A percentile compares a stretch with the other conserved stretches of the same genome.
phyloP scores from a whole-genome alignment of 2,113 vertebrate genomes.

The Austrofundulus limnaeus region DNA sequence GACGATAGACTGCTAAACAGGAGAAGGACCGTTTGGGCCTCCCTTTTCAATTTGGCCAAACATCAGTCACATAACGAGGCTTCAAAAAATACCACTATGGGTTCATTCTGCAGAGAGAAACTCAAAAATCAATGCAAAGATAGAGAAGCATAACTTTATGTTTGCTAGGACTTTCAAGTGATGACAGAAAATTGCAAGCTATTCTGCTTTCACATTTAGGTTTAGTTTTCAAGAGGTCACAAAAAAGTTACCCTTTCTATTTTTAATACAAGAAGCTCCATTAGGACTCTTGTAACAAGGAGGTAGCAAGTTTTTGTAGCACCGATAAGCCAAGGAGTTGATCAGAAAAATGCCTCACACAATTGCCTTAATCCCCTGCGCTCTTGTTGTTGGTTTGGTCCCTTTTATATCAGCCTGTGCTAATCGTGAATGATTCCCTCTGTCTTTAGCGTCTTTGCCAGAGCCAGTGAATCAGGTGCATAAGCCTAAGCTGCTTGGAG shows the following conservation, averaged over 20 bases:
- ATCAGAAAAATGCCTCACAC: conserved; percentile 74
- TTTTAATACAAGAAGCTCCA: not conserved
- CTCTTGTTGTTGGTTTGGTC: conserved; percentile 57
- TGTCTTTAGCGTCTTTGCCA: conserved; percentile 70
- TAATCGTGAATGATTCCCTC: conserved; percentile 74
- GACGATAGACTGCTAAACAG: conserved; percentile 64
- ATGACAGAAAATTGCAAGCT: conserved; percentile 3
- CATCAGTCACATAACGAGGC: conserved; percentile 62
- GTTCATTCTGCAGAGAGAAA: conserved; percentile 33
- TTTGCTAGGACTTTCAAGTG: conserved; percentile 18
- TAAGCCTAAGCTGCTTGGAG: conserved; percentile 80
- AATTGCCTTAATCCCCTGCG: conserved; percentile 69
- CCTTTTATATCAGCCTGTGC: conserved; percentile 62
- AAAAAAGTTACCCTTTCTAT: conserved; percentile 27
- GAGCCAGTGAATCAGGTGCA: conserved; percentile 76
- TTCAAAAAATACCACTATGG: conserved; percentile 51
- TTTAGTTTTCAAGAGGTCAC: conserved; percentile 35
- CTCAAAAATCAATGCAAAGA: conserved; percentile 47
- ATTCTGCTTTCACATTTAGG: conserved; percentile 31
- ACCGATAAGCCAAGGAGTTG: conserved; percentile 63
- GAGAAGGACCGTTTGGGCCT: conserved; percentile 57
- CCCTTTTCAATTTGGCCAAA: conserved; percentile 60
- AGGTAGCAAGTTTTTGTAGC: conserved; percentile 41
- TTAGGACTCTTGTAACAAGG: conserved; percentile 46
- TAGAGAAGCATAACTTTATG: conserved; percentile 30